phyloP scores from a whole-genome alignment of 2,888 invertebrate genomes.

The Ochropleura plecta region DNA sequence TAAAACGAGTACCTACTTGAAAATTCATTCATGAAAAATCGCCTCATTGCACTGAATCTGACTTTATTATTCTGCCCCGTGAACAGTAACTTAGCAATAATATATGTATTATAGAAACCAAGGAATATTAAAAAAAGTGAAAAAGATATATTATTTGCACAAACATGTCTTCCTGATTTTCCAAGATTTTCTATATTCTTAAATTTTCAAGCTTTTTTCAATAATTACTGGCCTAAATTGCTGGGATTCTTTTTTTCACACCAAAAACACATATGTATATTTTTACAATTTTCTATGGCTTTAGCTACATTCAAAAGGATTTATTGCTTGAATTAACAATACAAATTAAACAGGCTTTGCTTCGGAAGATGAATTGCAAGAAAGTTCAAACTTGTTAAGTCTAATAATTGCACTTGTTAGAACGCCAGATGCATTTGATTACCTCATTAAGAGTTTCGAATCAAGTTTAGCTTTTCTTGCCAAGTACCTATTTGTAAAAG shows the following conservation, averaged over 20 bases:
- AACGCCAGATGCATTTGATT: constrained; percentile 60
- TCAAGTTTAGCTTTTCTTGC: constrained; percentile 38
- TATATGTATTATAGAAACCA: not conserved
- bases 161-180: no score
- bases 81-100: not conserved
- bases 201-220: no score
- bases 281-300: not conserved
- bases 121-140: not conserved
- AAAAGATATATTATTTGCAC: not conserved
- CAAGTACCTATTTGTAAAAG: constrained; percentile 9
- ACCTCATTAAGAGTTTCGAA: constrained; percentile 50
- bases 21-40: not conserved
- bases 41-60: not conserved
- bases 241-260: no score
- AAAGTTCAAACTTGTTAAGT: constrained; percentile 42
- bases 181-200: no score
- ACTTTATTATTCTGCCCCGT: no score
- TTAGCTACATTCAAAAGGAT: not conserved
- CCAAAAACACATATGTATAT: no score
- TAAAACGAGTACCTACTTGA: constrained; percentile 12
- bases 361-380: constrained; percentile 31
- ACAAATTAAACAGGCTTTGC: constrained; percentile 21
- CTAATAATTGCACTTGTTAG: constrained; percentile 55
- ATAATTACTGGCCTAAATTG: no score
- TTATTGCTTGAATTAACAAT: constrained; percentile 22